Conservation (phyloP, 2,888 invertebrate species). For the Willowsia nigromaculata region DNA sequence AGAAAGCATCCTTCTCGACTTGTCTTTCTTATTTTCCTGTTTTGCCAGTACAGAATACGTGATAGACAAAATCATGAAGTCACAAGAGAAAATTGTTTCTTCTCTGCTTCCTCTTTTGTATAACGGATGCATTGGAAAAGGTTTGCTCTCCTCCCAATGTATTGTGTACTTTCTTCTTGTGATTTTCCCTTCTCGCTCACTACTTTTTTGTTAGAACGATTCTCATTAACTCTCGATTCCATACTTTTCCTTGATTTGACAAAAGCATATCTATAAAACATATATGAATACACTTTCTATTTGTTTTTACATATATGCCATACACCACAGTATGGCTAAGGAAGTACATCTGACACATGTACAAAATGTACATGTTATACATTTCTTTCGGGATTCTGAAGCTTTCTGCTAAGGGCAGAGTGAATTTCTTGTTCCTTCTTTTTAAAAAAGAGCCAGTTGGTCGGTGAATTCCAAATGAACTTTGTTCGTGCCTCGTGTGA, state of each 20-base stretch:
- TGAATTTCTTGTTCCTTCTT: neutral
- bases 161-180: constrained; percentile 2
- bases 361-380: neutral
- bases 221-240: constrained; percentile 53
- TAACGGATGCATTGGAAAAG: neutral
- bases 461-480: constrained; percentile 59
- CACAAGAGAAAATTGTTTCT: neutral
- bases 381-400: neutral
- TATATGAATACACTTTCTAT: too few species aligned
- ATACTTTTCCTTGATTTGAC: constrained; percentile 11
- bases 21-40: neutral
- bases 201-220: constrained; percentile 18
- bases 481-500: constrained; percentile 46
- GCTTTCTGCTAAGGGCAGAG: neutral
- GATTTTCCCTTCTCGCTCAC: neutral
- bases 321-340: too few species aligned
- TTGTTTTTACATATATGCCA: too few species aligned
- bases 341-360: too few species aligned
- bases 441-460: constrained; percentile 44
- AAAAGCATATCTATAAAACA: neutral
- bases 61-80: constrained; percentile 43
- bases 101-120: neutral
- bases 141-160: neutral
- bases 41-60: constrained; percentile 6
- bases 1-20: constrained; percentile 2